Evolutionary conservation across 2,888 invertebrate genomes (phyloP), one percentile per base, ranked within the genome.

Genomic region (Amorpha juglandis): DNA sequence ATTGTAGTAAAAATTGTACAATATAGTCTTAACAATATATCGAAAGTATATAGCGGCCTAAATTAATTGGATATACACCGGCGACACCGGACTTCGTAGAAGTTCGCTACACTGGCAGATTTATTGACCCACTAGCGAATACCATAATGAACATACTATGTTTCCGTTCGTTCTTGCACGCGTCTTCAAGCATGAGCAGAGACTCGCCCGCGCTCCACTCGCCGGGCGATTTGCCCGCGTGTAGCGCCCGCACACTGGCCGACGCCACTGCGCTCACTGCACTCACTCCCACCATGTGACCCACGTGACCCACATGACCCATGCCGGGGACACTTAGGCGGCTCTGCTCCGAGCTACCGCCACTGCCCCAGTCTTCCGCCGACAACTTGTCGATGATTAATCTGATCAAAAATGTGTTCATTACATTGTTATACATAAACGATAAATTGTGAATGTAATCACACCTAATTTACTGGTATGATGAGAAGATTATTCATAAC

Each of bases 171-270:
- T 93, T 92, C 80, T 92, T 92, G 84, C 93, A 93, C 0, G 90
- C 91, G 72, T 92, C 93, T 64, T 91, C 92, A 0, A 93, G 78
- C 92, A 93, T 93, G 65, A 93, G 91, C 68, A 93, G 85, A 62
- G 91, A 88, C 75, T 93, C 92, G 21, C 90, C 91, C 16, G 90
- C 92, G 78, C 91, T 92, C 93, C 93, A 93, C 79, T 91, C 92
- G 70, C 91, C 91, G 1, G 90, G 88, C 64, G 92, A 90, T 81
- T 93, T 93, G 77, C 91, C 91, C 0, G 90, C 89, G 80, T 91
- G 92, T 58, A 86, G 74, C 38, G 86, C 82, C 47, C 87, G 78
- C 35, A 83, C 75, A 6, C 73, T 74, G 9, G 68, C 72, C 58
- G 70, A 75, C 27, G 64, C 70, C 51, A 63, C 70, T 64, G 67